phyloP scores from a whole-genome alignment of 2,888 invertebrate species.

The Rhynchonema sp. region DNA sequence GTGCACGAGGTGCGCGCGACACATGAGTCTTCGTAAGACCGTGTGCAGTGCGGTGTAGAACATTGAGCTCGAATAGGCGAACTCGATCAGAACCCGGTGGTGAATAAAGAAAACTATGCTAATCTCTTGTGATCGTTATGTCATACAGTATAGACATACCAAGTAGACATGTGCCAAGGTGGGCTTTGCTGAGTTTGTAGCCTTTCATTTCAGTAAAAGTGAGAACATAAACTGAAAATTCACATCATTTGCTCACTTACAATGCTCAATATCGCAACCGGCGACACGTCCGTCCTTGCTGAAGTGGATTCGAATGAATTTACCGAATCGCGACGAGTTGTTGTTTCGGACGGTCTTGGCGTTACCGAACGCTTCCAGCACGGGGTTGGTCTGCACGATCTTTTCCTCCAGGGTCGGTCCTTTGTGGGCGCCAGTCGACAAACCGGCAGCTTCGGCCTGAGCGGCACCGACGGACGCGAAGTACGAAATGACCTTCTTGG shows the following conservation, averaged over 20 bases:
- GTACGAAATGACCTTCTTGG: conserved; percentile 99
- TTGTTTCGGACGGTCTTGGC: conserved; percentile 99
- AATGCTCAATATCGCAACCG: conserved; percentile 99
- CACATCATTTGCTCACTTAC: conserved; percentile 46
- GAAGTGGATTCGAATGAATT: conserved; percentile 99
- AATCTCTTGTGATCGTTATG: too few species aligned
- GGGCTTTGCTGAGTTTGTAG: too few species aligned
- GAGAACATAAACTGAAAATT: too few species aligned
- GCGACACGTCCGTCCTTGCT: conserved; percentile 95
- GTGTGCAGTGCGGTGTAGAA: too few species aligned
- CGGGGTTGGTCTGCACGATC: conserved; percentile 95
- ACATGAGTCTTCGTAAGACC: too few species aligned
- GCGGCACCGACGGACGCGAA: conserved; percentile 50
- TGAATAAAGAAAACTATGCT: too few species aligned
- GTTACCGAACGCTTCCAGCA: conserved; percentile 96
- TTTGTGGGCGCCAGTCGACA: not conserved
- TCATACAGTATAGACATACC: too few species aligned
- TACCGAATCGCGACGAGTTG: conserved; percentile 99
- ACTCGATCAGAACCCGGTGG: too few species aligned
- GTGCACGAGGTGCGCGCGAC: too few species aligned
- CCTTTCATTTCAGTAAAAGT: too few species aligned
- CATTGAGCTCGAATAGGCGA: too few species aligned
- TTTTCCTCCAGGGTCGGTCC: conserved; percentile 82
- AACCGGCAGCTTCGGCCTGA: conserved; percentile 9
- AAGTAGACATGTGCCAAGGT: too few species aligned